Conservation (phyloP, 2,113 vertebrate genomes). For the Hippolais icterina region DNA sequence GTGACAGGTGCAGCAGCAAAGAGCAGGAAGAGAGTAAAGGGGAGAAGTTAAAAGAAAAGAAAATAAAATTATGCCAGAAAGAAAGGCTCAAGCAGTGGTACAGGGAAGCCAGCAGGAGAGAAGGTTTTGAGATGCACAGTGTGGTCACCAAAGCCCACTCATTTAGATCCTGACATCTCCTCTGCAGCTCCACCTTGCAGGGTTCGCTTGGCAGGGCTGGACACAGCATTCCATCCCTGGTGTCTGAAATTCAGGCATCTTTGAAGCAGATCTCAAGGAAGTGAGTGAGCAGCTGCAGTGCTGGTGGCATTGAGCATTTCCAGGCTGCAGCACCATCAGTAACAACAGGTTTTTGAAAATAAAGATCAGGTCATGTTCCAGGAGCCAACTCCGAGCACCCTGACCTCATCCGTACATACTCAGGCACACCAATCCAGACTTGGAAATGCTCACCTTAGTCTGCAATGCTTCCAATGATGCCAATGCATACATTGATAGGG, state of each 20-base stretch:
- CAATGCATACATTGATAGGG: background rate
- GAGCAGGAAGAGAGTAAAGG: slow-evolving; percentile 67
- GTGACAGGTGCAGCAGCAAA: slow-evolving; percentile 57
- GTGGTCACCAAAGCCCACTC: background rate
- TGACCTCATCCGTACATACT: rapidly evolving
- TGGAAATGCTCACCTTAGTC: background rate
- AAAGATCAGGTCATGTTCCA: background rate
- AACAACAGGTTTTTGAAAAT: background rate
- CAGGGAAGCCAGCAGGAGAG: slow-evolving; percentile 31
- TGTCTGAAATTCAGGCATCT: background rate
- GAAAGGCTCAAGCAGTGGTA: slow-evolving; percentile 64
- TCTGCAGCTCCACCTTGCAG: rapidly evolving
- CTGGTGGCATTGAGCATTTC: background rate
- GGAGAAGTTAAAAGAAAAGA: slow-evolving; percentile 58
- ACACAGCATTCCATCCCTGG: background rate
- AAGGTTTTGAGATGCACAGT: background rate
- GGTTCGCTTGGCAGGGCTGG: background rate
- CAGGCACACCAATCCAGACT: background rate
- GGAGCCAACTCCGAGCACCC: background rate
- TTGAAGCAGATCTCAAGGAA: background rate
- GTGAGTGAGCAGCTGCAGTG: background rate
- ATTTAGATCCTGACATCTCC: background rate
- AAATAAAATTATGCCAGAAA: background rate
- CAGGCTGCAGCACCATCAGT: background rate
- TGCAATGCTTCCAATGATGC: background rate